Conservation (phyloP, 2,113 vertebrate species). For the Sinocyclocheilus anophthalmus region DNA sequence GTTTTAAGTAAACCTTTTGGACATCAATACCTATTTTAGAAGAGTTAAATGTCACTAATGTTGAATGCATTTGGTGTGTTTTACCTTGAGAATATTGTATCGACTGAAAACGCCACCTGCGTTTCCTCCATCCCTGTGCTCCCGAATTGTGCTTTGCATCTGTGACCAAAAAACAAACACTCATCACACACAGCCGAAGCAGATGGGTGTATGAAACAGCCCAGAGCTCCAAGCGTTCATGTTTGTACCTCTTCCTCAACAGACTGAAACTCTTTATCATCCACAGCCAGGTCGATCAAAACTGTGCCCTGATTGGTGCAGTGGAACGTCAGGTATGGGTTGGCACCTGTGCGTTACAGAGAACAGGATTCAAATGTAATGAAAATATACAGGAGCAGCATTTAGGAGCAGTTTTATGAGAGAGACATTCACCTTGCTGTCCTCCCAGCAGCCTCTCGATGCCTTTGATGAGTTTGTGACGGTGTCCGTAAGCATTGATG, state of each 20-base stretch:
- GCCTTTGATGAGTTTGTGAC: slow-evolving; percentile 97
- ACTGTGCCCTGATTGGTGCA: slow-evolving; percentile 93
- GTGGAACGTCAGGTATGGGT: slow-evolving; percentile 94
- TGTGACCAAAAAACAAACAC: slow-evolving; percentile 56
- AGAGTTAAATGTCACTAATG: not conserved
- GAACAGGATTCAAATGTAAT: not conserved
- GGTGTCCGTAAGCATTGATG: slow-evolving; percentile 96
- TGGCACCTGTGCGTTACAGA: slow-evolving; percentile 79
- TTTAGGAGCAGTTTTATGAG: not conserved
- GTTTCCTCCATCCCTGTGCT: slow-evolving; percentile 96
- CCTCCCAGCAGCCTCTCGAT: slow-evolving; percentile 95
- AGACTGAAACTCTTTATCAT: slow-evolving; percentile 98
- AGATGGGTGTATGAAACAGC: too few species aligned
- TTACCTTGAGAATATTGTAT: slow-evolving; percentile 96
- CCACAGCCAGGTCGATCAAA: slow-evolving; percentile 92
- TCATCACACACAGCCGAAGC: not conserved
- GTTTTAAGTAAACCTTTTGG: not conserved
- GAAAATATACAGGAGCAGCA: not conserved
- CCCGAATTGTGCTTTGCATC: slow-evolving; percentile 98
- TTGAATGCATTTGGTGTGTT: slow-evolving; percentile 22
- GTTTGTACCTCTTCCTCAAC: slow-evolving; percentile 92
- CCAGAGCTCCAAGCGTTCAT: not conserved
- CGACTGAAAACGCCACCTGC: slow-evolving; percentile 96
- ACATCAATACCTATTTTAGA: not conserved
- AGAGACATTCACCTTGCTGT: slow-evolving; percentile 83